Base-by-base conservation (phyloP, 2,888 invertebrate species). In the Tuberolachnus salignus region DNA sequence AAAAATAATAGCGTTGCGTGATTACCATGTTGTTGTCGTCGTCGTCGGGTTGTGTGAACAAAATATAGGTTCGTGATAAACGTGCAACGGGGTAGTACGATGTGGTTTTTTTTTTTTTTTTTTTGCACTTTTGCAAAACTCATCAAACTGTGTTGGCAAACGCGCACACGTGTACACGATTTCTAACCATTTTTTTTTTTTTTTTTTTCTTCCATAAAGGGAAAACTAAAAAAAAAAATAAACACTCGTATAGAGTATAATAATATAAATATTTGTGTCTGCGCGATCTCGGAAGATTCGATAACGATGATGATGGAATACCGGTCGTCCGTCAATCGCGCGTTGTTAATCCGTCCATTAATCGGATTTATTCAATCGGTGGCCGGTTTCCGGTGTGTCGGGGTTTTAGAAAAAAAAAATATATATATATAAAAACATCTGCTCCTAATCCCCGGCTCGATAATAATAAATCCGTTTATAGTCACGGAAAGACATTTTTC, bases 41-140 rank as follows among this genome's bases (percentile, higher is more conserved):
- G 16, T 26, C 16, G 59, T 59, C 49, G 59, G 59, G 49, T 61
- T 72, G 59, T 72, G 72, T 49, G 72, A 61, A 63, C 34, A 42
- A 51, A 73, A 73, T 61, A 73, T 61, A 73, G 34, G 61, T 73
- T 73, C 72, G 72, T 73, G 72, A 73, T 73, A 19, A 61, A 19
- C 49, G 61, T 26, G n/a, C 51, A 3, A 26, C n/a, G n/a, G 51
- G 61, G 61, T 49, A 3, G 55, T 63, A 16, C 26, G 16, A 11
- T 19, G 21, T 26, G 26, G 23, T 8, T 16, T 57, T 13, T 61
- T 19, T 72, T 19, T 19, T 19, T 46, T 49, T 44, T 59, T 59
- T 71, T 59, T 10, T 61, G 19, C 61, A 61, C 51, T 72, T 72
- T 51, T 21, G 72, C 46, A 13, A 72, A 72, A 61, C 59, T 72